A percentile compares a stretch with the other conserved stretches of the same genome.
These are phyloP conservation scores for Gallirallus australis DNA, from an alignment of 2,797 vertebrate species.

Conservation along the genomic window DNA sequence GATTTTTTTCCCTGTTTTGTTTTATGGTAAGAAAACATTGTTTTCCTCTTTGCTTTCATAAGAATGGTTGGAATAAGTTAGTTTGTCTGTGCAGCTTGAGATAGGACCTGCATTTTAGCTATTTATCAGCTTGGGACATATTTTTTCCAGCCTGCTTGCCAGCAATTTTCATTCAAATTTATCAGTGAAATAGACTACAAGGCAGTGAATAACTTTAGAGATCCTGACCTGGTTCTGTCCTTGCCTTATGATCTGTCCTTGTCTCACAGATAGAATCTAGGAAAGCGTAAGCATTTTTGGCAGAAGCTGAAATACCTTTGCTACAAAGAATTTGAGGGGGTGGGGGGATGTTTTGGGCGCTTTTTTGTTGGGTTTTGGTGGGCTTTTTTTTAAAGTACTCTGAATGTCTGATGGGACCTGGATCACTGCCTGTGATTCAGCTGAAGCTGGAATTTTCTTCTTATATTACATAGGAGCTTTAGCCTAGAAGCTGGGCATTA, in stretches of 20 bases:
- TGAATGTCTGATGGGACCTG: background rate
- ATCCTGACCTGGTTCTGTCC: background rate
- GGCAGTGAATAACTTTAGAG: background rate
- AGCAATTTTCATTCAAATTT: background rate
- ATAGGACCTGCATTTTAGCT: background rate
- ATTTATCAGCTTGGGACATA: background rate
- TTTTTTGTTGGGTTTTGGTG: no score
- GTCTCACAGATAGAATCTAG: background rate
- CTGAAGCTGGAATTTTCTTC: background rate
- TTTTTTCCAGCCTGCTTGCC: conserved; percentile 24
- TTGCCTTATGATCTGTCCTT: conserved; percentile 12
- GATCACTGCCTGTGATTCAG: background rate
- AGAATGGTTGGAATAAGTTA: conserved; percentile 17
- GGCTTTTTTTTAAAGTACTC: background rate
- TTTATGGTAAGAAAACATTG: background rate
- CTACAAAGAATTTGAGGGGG: background rate
- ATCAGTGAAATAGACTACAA: background rate
- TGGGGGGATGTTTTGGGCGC: accelerated
- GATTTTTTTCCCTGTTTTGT: background rate
- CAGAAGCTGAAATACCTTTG: background rate
- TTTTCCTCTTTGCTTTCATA: conserved; percentile 14
- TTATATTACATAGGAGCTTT: background rate
- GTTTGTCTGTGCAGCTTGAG: background rate
- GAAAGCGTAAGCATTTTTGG: background rate
- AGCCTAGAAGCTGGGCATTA: background rate